Evolutionary conservation across 1,140 invertebrate species (phyloP).

Genomic region (Caenorhabditis brenneri): DNA sequence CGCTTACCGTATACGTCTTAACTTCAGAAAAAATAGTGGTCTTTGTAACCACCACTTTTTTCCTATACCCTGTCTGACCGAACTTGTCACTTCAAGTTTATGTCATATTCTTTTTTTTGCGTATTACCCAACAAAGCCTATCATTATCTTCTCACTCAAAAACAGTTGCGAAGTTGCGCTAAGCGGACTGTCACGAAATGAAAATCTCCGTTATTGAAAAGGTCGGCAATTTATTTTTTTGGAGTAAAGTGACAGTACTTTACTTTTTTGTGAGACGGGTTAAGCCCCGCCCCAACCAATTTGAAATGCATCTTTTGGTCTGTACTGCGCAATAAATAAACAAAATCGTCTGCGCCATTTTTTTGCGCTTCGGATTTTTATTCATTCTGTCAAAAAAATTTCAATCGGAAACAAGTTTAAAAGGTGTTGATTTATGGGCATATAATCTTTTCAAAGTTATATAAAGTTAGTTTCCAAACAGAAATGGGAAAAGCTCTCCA

Average conservation of each 20-base stretch:
- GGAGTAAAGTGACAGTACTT: slow-evolving; percentile 17
- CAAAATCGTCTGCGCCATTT: background rate
- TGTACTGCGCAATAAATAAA: slow-evolving; percentile 13
- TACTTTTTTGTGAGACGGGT: background rate
- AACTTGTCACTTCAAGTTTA: background rate
- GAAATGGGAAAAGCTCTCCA: background rate
- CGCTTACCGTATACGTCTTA: background rate
- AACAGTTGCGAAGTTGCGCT: background rate
- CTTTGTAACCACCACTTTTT: background rate
- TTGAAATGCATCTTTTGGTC: background rate
- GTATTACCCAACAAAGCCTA: slow-evolving; percentile 5
- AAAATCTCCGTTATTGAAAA: slow-evolving; percentile 19
- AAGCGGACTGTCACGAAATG: background rate
- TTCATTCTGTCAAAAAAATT: background rate
- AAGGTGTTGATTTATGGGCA: too few relatives aligned
- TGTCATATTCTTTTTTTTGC: slow-evolving; percentile 29
- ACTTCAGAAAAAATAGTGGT: background rate
- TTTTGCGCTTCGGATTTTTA: background rate
- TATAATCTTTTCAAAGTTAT: too few relatives aligned
- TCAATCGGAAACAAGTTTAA: background rate
- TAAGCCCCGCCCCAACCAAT: background rate
- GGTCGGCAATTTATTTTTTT: slow-evolving; percentile 28
- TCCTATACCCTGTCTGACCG: background rate
- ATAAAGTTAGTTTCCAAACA: too few relatives aligned
- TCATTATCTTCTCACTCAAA: slow-evolving; percentile 31